Conservation (phyloP, 2,797 vertebrate species). For the Acanthornis magna region DNA sequence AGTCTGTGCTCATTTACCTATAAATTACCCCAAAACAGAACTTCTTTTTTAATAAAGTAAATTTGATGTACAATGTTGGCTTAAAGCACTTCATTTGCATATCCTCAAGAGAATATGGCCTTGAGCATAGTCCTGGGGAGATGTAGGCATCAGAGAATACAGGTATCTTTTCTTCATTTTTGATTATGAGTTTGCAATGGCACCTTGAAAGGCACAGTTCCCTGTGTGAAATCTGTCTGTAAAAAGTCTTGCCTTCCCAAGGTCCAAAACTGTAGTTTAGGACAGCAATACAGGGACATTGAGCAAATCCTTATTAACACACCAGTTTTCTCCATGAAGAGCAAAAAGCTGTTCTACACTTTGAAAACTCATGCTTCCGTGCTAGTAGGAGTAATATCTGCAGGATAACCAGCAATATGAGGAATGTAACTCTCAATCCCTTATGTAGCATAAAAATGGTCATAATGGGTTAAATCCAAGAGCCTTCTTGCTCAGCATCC, state of each 20-base stretch:
- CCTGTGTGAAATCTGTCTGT: not conserved
- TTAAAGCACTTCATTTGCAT: not conserved
- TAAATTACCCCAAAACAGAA: not conserved
- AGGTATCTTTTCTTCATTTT: not conserved
- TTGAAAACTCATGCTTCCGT: not conserved
- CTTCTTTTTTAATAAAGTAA: not conserved
- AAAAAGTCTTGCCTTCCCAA: not conserved
- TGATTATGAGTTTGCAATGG: not conserved
- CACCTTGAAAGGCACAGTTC: not conserved
- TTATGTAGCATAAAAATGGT: not conserved
- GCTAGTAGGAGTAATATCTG: not conserved
- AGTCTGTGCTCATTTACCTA: not conserved
- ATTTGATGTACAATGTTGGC: not conserved
- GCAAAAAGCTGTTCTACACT: not conserved
- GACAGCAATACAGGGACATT: not conserved
- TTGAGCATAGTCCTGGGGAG: not conserved
- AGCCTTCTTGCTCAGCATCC: not conserved
- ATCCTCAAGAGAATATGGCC: not conserved
- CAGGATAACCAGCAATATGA: not conserved
- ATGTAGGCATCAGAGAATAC: not conserved
- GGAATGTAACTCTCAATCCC: not conserved
- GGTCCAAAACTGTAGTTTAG: not conserved
- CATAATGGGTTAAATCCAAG: not conserved
- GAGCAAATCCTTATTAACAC: not conserved
- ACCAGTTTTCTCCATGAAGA: not conserved